A percentile compares a stretch with the other conserved stretches of the same genome.
Evolutionary conservation across 2,113 vertebrate species (phyloP).

Genomic region (Tychaedon coryphoeus): DNA sequence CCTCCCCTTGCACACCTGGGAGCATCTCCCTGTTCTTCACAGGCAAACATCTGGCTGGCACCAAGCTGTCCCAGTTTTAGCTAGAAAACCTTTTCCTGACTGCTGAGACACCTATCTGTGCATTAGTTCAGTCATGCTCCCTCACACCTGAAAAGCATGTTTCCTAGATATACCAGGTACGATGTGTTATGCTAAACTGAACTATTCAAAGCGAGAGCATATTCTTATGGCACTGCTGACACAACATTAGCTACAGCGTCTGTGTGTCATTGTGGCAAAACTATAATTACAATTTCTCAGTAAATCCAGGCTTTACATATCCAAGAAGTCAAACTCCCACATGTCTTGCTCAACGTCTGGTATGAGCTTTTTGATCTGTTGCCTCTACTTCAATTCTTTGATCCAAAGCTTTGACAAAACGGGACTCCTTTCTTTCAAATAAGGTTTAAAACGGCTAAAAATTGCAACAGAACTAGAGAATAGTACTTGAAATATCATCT

Average conservation of each 20-base stretch:
- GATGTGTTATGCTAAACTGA: not conserved
- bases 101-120: not conserved
- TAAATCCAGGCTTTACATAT: slow-evolving; percentile 48
- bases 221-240: slow-evolving; percentile 44
- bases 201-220: slow-evolving; percentile 24
- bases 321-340: slow-evolving; percentile 45
- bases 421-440: slow-evolving; percentile 6
- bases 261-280: slow-evolving; percentile 48
- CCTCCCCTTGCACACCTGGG: fast-evolving
- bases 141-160: slow-evolving; percentile 13
- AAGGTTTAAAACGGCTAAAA: slow-evolving; percentile 6
- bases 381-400: slow-evolving; percentile 24
- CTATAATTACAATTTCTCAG: slow-evolving; percentile 48
- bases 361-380: slow-evolving; percentile 39
- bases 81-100: not conserved
- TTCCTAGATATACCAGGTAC: slow-evolving; percentile 4
- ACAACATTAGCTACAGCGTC: slow-evolving; percentile 11
- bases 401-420: slow-evolving; percentile 50
- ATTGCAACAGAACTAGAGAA: not conserved
- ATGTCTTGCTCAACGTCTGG: slow-evolving; percentile 30
- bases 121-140: not conserved
- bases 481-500: slow-evolving; percentile 21
- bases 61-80: not conserved
- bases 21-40: not conserved
- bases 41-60: not conserved